Conservation (phyloP, 2,113 vertebrate genomes). For the Hippolais icterina region DNA sequence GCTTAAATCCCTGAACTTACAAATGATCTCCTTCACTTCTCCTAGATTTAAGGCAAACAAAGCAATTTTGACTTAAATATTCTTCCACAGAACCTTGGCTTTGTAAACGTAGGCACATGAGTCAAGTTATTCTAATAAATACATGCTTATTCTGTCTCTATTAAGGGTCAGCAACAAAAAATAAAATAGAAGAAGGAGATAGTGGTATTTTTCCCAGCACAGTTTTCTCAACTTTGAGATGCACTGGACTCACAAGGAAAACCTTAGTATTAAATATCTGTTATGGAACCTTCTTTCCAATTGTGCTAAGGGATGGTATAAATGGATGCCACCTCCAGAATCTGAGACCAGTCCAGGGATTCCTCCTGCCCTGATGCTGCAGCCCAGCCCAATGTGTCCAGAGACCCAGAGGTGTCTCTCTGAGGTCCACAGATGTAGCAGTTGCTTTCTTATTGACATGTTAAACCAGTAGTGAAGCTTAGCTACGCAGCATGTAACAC, state of each 20-base stretch:
- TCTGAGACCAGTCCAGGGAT: neutral
- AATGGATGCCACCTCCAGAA: neutral
- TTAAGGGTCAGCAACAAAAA: neutral
- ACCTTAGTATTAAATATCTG: neutral
- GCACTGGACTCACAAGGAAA: neutral
- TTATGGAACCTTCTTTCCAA: neutral
- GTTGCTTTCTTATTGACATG: neutral
- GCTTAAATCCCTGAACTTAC: neutral
- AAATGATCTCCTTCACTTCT: neutral
- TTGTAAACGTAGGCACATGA: neutral
- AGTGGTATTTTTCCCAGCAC: neutral
- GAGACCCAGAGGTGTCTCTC: neutral
- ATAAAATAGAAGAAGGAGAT: neutral
- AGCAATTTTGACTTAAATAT: neutral
- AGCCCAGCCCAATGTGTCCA: rapidly evolving
- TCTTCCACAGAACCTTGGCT: neutral
- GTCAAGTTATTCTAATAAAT: neutral
- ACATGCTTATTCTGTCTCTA: neutral
- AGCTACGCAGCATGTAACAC: neutral
- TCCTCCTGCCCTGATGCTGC: neutral
- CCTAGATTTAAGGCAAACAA: neutral
- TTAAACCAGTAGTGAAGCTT: neutral
- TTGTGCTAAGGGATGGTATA: neutral
- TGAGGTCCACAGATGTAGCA: rapidly evolving
- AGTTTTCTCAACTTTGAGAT: neutral